Base-by-base conservation (phyloP, 1,140 invertebrate species). In the Heliothis virescens region DNA sequence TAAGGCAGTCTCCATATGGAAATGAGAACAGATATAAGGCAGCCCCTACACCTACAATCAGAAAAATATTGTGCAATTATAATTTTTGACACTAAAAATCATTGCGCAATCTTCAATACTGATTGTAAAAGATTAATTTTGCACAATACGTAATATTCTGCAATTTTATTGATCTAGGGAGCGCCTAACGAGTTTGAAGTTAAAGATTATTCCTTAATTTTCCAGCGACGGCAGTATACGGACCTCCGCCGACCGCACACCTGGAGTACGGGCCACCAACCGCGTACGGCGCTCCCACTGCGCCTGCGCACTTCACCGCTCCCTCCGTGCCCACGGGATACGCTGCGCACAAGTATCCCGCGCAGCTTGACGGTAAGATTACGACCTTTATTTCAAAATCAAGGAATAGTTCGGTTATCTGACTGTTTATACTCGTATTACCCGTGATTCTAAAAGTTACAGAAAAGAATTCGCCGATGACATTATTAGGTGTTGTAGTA, bases 181-280 rank as follows among this genome's bases (percentile, higher is more conserved):
- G 2, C 21, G 21, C 21, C 0, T 62, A 5, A 34, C 2, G 41
- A 21, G 1, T 7, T 9, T 18, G 3, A 4, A 3, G 0, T 12
- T 65, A 29, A 53, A 13, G 15, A 1, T 53, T 63, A 10, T 29
- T 50, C 11, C n/a, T 9, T 29, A 3, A 59, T 67, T 75, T 91
- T 93, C 53, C 91, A 93, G 89, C 91, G 9, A 86, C 88, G 11
- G 83, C 86, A n/a, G 87, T 94, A 9, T 94, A 94, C 80, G 92
- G 92, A 0, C 90, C 92, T 0, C 92, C 92, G 3, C 88, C 92
- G 1, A 62, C 85, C 0, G 21, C 82, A 0, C 91, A 94, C 69
- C 69, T 89, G 15, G 90, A 91, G 78, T 91, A 89, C 80, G 86
- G 84, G 0, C 83, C 86, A 0, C 89, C 90, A 0, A 89, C 83